These are phyloP conservation scores for Latheticus oryzae DNA, from an alignment of 2,888 invertebrate genomes.

Conservation along the genomic window DNA sequence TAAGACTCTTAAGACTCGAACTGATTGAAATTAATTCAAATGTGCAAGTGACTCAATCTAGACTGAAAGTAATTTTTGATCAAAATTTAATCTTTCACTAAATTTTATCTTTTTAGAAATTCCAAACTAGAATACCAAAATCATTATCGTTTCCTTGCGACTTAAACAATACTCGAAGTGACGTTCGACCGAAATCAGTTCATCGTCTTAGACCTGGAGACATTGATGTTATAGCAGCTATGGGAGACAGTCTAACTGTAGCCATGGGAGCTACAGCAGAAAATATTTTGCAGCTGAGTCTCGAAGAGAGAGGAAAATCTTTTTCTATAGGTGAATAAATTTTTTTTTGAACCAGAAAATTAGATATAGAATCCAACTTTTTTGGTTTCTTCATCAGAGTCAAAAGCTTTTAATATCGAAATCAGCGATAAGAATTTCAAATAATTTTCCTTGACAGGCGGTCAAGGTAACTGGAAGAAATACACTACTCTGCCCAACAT, in stretches of 20 bases:
- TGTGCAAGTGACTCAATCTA: too few relatives aligned
- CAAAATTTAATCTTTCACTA: too few relatives aligned
- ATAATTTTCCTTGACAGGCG: conserved; percentile 59
- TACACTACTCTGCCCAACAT: conserved; percentile 72
- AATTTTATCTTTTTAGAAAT: too few relatives aligned
- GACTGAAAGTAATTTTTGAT: too few relatives aligned
- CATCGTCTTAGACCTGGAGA: conserved; percentile 75
- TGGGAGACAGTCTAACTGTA: conserved; percentile 78
- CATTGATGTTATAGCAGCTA: conserved; percentile 76
- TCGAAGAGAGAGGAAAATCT: conserved; percentile 53
- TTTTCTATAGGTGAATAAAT: conserved; percentile 52
- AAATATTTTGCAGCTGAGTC: conserved; percentile 33
- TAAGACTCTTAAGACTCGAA: too few relatives aligned
- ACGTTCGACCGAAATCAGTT: conserved; percentile 70
- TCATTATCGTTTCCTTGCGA: conserved; percentile 70
- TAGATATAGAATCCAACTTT: too few relatives aligned
- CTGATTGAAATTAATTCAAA: too few relatives aligned
- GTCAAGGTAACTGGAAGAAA: conserved; percentile 68
- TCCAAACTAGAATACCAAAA: conserved; percentile 65
- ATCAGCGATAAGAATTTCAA: not conserved
- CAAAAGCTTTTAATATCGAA: not conserved
- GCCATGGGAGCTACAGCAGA: conserved; percentile 74
- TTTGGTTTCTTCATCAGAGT: too few relatives aligned
- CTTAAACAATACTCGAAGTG: conserved; percentile 58
- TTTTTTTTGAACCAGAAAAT: too few relatives aligned